Evolutionary conservation across 1,140 invertebrate genomes (phyloP).

Genomic region (Eumaeus atala): DNA sequence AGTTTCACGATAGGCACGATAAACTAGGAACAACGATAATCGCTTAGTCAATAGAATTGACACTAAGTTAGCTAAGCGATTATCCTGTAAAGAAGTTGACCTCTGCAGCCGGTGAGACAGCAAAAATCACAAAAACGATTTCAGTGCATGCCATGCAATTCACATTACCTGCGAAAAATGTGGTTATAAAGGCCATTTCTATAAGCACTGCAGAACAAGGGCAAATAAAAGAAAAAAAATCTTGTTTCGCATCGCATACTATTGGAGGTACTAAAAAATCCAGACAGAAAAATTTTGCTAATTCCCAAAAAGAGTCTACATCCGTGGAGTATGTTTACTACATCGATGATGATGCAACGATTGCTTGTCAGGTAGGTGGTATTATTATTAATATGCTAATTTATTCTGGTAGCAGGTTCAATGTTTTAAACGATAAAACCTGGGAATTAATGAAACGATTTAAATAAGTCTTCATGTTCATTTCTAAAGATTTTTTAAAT

Average conservation of each 20-base stretch:
- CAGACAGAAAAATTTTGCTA: not conserved
- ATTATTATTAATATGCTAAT: constrained; percentile 29
- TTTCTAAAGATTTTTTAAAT: constrained; percentile 19
- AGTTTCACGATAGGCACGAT: constrained; percentile 13
- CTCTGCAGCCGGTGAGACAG: constrained; percentile 11
- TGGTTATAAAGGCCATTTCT: constrained; percentile 14
- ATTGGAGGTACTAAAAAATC: constrained; percentile 12
- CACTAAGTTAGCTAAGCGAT: constrained; percentile 7
- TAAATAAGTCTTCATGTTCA: constrained; percentile 25
- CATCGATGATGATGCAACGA: constrained; percentile 23
- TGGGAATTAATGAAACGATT: constrained; percentile 25
- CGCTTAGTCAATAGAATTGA: constrained; percentile 10
- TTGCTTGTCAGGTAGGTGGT: constrained; percentile 26
- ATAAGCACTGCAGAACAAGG: constrained; percentile 15
- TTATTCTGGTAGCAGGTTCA: constrained; percentile 31
- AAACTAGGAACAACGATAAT: not conserved
- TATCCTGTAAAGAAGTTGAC: constrained; percentile 1
- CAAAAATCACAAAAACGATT: constrained; percentile 12
- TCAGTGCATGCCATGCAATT: constrained; percentile 12
- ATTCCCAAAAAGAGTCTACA: constrained; percentile 10
- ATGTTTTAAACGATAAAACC: constrained; percentile 29
- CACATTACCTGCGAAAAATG: constrained; percentile 6
- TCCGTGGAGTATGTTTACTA: constrained; percentile 26
- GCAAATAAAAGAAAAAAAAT: constrained; percentile 20
- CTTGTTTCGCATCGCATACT: no score